Evolutionary conservation across 2,797 vertebrate species (phyloP), one percentile per base, ranked within the genome.

Genomic region (Lepilemur septentrionalis): DNA sequence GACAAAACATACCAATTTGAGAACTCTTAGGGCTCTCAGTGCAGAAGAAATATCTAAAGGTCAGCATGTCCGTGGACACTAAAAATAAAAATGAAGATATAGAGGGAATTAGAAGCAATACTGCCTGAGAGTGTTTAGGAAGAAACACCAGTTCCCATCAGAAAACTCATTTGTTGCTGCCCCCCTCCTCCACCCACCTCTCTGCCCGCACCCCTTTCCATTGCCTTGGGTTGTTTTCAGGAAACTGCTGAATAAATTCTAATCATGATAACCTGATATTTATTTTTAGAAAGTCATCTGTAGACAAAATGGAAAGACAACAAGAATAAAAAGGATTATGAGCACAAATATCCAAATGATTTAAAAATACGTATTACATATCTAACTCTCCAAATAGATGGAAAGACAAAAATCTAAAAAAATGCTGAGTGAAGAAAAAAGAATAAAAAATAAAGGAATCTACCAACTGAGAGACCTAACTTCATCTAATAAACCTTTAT

Each of bases 11-110:
- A 86, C 6, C 35, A 90, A 76, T 20, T 22, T 35, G 59, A 67
- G 81, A 84, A 57, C 17, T 59, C 50, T 57, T 70, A 80, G 55
- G 30, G 7, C 25, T 76, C 93, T 83, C 81, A 52, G 23, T 22
- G 59, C 17, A 72, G 38, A 95, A 94, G 14, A 65, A 95, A 52
- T 15, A 63, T 4, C 52, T 75, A 72, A 94, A 69, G 63, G 7
- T 14, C 80, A n/a, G 18, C 38, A 13, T 50, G 25, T 61, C 20
- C 32, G 52, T 18, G 52, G 38, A 67, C 28, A 79, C 41, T 70
- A 78, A 96, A 87, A 69, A 63, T 57, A 82, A 93, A 86, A 94
- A 70, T 32, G 32, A 91, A 12, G 38, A 46, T 78, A 81, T 32
- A 38, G 17, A 83, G 38, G 23, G 25, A 57, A 4, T 25, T 25